Conservation (phyloP, 2,113 vertebrate species). For the Uria lomvia region DNA sequence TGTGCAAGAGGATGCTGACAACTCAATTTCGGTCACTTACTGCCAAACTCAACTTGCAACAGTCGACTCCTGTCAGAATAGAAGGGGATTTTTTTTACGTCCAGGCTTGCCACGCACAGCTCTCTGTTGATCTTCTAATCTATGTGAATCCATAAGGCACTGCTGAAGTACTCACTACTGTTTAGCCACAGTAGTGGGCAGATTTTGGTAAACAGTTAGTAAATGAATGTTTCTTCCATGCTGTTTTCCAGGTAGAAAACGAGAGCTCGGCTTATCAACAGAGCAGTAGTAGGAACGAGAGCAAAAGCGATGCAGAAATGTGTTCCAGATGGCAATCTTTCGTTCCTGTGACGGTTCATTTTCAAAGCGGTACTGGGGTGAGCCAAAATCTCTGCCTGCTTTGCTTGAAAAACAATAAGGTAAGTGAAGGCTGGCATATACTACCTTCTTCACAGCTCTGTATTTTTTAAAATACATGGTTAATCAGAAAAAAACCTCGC, state of each 20-base stretch:
- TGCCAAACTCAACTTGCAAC: conserved; percentile 4
- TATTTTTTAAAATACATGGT: not conserved
- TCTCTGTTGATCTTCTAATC: not conserved
- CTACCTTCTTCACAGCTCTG: not conserved
- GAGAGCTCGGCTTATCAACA: conserved; percentile 74
- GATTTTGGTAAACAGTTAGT: not conserved
- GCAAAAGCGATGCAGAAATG: conserved; percentile 72
- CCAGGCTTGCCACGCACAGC: not conserved
- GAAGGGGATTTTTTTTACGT: not conserved
- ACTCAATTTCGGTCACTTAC: conserved; percentile 12
- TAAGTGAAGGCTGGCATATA: not conserved
- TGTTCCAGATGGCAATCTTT: conserved; percentile 74
- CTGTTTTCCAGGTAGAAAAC: conserved; percentile 73
- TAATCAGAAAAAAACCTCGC: not conserved
- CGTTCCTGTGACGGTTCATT: conserved; percentile 76
- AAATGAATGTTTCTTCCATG: not conserved
- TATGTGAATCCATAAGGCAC: not conserved
- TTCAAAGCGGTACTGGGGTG: conserved; percentile 68
- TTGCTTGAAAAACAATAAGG: conserved; percentile 69
- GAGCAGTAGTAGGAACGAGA: conserved; percentile 77
- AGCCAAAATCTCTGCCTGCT: conserved; percentile 75
- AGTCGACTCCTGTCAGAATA: not conserved
- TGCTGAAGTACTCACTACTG: not conserved
- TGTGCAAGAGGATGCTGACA: not conserved
- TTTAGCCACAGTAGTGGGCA: not conserved